Conservation (phyloP, 2,888 invertebrate genomes). For the Chloroclystis v-ata region DNA sequence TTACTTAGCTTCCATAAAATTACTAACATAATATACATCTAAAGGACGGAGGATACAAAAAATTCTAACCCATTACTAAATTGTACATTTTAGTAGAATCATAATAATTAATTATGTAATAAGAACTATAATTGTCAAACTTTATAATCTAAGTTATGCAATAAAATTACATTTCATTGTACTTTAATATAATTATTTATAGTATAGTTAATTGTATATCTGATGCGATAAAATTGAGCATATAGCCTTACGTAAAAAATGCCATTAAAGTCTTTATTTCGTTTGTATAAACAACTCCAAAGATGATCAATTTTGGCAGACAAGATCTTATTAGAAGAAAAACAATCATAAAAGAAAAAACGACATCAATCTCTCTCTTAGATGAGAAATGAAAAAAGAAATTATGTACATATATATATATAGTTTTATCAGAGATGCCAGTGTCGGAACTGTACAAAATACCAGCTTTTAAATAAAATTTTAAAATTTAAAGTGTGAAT, state of each 20-base stretch:
- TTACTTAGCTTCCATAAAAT: no score
- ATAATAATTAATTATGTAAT: background rate
- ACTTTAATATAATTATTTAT: slow-evolving; percentile 42
- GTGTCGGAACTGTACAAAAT: no score
- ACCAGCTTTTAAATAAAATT: no score
- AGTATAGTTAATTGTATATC: slow-evolving; percentile 8
- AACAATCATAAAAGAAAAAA: no score
- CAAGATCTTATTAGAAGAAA: no score
- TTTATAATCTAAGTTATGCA: slow-evolving; percentile 30
- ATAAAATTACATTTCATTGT: slow-evolving; percentile 42
- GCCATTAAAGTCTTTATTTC: slow-evolving; percentile 15
- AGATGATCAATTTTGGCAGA: slow-evolving; percentile 11
- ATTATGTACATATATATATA: no score
- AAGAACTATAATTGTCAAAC: slow-evolving; percentile 3
- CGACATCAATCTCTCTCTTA: no score
- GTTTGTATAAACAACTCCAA: slow-evolving; percentile 13
- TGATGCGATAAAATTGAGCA: slow-evolving; percentile 21
- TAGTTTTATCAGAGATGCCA: no score
- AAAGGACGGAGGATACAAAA: background rate
- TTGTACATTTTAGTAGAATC: no score
- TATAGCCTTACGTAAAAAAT: slow-evolving; percentile 11
- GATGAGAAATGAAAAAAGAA: no score
- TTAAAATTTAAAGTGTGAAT: no score
- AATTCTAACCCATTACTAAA: background rate
- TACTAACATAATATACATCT: no score